Evolutionary conservation across 2,797 vertebrate species (phyloP).

Genomic region (Tenualosa thibaudeaui): DNA sequence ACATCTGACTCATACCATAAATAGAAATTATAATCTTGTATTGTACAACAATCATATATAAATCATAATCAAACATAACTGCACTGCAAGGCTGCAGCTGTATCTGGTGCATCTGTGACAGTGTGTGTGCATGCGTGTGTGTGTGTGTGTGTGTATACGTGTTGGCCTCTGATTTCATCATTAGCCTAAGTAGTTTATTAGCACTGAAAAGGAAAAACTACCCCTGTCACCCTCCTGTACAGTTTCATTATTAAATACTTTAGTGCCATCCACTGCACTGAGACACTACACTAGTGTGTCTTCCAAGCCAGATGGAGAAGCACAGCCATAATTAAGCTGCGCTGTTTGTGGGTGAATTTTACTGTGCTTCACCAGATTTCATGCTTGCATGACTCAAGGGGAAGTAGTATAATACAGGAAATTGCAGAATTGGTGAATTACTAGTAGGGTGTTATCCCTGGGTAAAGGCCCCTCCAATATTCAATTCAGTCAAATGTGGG

Average conservation of each 20-base stretch:
- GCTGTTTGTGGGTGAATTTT: conserved; percentile 58
- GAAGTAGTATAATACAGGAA: conserved; percentile 30
- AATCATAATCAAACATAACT: background rate
- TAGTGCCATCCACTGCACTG: conserved; percentile 44
- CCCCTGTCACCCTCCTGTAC: conserved; percentile 43
- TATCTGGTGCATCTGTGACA: conserved; percentile 47
- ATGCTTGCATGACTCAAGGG: conserved; percentile 34
- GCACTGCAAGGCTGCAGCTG: background rate
- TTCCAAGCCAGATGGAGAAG: conserved; percentile 49
- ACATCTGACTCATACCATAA: background rate
- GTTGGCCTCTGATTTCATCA: conserved; percentile 68
- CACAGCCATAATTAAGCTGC: conserved; percentile 51
- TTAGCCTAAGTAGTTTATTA: conserved; percentile 57
- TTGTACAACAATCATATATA: background rate
- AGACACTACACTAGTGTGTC: conserved; percentile 54
- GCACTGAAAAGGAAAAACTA: conserved; percentile 59
- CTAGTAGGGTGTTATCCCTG: background rate
- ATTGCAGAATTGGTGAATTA: conserved; percentile 19
- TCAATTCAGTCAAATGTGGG: background rate
- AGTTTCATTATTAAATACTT: conserved; percentile 49
- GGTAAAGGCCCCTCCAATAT: background rate
- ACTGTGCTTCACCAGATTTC: conserved; percentile 44
- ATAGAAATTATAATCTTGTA: background rate
- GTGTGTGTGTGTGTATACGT: conserved; percentile 31
- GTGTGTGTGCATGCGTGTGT: conserved; percentile 34